Percentiles rank a stretch among this genome's conserved stretches.
Evolutionary conservation across 2,113 vertebrate species (phyloP).

Genomic region (Enhydra lutris): DNA sequence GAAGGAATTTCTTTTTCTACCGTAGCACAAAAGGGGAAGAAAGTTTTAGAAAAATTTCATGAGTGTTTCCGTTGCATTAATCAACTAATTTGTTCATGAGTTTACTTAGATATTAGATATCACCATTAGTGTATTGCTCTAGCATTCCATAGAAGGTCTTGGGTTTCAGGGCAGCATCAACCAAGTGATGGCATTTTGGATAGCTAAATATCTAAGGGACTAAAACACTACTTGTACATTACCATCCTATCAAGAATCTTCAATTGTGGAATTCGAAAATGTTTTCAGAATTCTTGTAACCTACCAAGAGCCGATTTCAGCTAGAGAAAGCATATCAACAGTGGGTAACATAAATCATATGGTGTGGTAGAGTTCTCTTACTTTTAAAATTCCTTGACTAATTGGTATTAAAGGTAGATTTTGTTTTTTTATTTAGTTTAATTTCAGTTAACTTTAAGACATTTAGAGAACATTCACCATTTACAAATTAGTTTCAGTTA

Average conservation of each 20-base stretch:
- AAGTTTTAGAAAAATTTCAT: not conserved
- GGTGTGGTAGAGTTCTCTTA: not conserved
- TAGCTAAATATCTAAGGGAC: not conserved
- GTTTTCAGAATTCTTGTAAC: not conserved
- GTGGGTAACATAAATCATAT: not conserved
- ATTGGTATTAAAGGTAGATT: not conserved
- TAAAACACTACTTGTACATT: not conserved
- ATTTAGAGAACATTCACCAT: not conserved
- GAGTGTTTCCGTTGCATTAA: not conserved
- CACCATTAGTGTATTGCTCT: not conserved
- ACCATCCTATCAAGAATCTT: not conserved
- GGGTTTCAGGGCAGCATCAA: not conserved
- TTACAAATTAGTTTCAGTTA: slow-evolving; percentile 11
- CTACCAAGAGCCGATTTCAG: not conserved
- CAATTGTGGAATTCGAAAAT: not conserved
- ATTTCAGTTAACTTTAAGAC: not conserved
- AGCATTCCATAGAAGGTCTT: not conserved
- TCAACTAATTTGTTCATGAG: not conserved
- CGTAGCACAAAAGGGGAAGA: not conserved
- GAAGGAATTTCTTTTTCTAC: not conserved
- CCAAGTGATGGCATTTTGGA: not conserved
- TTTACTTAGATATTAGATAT: not conserved
- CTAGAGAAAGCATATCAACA: not conserved
- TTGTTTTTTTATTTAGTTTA: not conserved
- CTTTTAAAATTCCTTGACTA: not conserved